Evolutionary conservation across 2,888 invertebrate species (phyloP), one percentile per base, ranked within the genome.

Genomic region (Eurois occulta): DNA sequence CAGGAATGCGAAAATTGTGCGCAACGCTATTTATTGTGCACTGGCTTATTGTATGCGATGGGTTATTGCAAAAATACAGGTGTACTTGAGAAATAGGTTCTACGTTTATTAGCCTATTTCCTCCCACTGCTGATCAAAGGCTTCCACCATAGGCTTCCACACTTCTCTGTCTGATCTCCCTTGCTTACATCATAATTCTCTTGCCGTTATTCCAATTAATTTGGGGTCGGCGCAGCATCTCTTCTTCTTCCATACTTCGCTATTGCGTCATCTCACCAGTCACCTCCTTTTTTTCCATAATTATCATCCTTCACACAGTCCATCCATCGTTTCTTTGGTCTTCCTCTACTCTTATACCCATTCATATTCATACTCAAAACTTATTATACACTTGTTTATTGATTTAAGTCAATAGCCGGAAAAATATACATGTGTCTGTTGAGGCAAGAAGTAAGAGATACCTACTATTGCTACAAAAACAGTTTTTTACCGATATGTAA

Each of bases 1-100:
- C 28, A 16, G 73, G 77, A 74, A 84, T 84, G 72, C 55, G 80
- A 84, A 76, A 74, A 77, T 67, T 74, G 75, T 74, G 73, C 16
- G 71, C 67, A 68, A 76, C 76, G 67, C 67, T 41, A 74, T 66
- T 65, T 67, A 67, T 64, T 80, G 41, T 48, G 32, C 46, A 48
- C 28, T 48, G 24, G 18, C 35, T 55, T 58, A 64, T 64, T 32
- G 32, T 64, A 11, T 35, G 32, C 28, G 10, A 69, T 41, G 21
- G 46, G 38, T 66, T 78, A 35, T 66, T 71, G 46, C n/a, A 0
- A 66, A 69, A 77, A 46, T 48, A 41, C 13, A n/a, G 1, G 52
- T 52, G 4, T 10, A 16, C 8, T 0, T 16, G 60, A n/a, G 18
- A 55, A 28, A 55, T 43, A 5, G n/a, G 24, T 65, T 28, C 13